Evolutionary conservation across 2,888 invertebrate genomes (phyloP).

Genomic region (Cinara cedri): DNA sequence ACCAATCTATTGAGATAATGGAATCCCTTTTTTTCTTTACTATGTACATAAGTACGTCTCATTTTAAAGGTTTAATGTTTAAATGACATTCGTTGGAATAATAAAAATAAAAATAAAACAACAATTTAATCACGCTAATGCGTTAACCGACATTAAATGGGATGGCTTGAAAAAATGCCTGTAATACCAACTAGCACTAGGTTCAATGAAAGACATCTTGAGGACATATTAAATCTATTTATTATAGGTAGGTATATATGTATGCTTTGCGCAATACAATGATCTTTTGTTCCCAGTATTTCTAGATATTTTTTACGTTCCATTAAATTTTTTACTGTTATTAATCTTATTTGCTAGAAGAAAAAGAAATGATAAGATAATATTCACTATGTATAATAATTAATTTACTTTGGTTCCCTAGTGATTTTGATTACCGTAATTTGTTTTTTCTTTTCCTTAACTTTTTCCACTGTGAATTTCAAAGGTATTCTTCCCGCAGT

Average conservation of each 20-base stretch:
- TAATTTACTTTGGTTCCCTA: constrained; percentile 29
- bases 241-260: neutral
- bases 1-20: neutral
- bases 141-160: constrained; percentile 8
- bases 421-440: neutral
- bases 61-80: neutral
- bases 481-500: neutral
- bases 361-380: neutral
- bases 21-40: neutral
- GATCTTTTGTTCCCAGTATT: constrained; percentile 8
- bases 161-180: neutral
- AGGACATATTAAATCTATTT: constrained; percentile 24
- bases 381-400: constrained; percentile 18
- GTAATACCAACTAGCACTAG: neutral
- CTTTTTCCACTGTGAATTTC: constrained; percentile 32
- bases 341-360: neutral
- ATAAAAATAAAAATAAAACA: constrained; percentile 16
- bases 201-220: neutral
- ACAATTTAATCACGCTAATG: neutral
- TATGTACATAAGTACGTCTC: no score
- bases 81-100: neutral
- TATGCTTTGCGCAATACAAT: constrained; percentile 23
- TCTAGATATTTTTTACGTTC: neutral
- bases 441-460: constrained; percentile 2
- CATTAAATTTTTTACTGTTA: constrained; percentile 17